Base-by-base conservation (phyloP, 2,888 invertebrate genomes). In the Phaonia tiefii region DNA sequence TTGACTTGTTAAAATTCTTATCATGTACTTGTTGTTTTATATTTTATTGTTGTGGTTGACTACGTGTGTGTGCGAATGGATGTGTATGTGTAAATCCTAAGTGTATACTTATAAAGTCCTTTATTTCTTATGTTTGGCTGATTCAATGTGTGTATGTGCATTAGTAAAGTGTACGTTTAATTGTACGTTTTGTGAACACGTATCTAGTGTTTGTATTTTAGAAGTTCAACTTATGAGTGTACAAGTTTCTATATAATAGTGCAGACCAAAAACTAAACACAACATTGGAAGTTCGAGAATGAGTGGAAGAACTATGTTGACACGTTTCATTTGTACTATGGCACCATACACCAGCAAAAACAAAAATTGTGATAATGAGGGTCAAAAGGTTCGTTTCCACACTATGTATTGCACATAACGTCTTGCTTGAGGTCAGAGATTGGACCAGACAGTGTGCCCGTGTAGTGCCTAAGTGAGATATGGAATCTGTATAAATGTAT, bases 131-230 rank as follows among this genome's bases (percentile, higher is more conserved):
- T 13, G 54, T 1, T n/a, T 51, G 58, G 10, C 1, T 58, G 58
- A 31, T 25, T 20, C 22, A 11, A 26, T 60, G 60, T 37, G 31
- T 67, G 51, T 15, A 25, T 22, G 10, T 25, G 25, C 44, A n/a
- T 44, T 65, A 42, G 42, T 63, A n/a, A n/a, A n/a, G n/a, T n/a
- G n/a, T n/a, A n/a, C n/a, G n/a, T n/a, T 10, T 7, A 49, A 15
- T 31, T 51, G 67, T 37, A 39, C 60, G 60, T 51, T 63, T 76
- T 70, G 63, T 66, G 76, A 76, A 76, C 80, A 80, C 80, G 80
- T 80, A 51, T 58, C 76, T 80, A 73, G 73, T 80, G 80, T 69
- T 72, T 76, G 73, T 73, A 66, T 70, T n/a, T 65, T 70, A 15
- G 22, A 63, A 63, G 63, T 42, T n/a, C n/a, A n/a, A n/a, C n/a